These are phyloP conservation scores for Creontiades dilutus DNA, from an alignment of 2,888 invertebrate genomes.

Conservation along the genomic window DNA sequence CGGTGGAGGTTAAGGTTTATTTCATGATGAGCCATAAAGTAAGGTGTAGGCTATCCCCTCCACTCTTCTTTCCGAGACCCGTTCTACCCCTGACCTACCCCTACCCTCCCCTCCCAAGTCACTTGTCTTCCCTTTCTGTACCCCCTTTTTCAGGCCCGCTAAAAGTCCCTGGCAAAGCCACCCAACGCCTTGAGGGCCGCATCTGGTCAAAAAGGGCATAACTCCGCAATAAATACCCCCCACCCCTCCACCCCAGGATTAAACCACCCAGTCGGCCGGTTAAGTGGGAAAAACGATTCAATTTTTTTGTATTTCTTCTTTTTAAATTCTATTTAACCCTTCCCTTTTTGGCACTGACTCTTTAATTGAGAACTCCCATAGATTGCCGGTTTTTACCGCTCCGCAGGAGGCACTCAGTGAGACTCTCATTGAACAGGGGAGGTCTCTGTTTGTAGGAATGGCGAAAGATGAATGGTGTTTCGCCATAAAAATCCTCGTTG, in stretches of 20 bases:
- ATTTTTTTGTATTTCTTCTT: neutral
- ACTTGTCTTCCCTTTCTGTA: neutral
- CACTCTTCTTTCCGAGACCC: neutral
- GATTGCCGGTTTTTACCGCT: conserved; percentile 6
- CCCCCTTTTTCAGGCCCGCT: conserved; percentile 1
- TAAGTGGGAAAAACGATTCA: neutral
- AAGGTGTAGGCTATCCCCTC: conserved; percentile 41
- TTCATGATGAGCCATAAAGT: conserved; percentile 71
- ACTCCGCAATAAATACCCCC: conserved; percentile 34
- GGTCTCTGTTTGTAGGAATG: neutral
- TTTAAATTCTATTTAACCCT: conserved; percentile 22
- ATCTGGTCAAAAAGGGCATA: conserved; percentile 42
- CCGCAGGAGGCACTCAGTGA: neutral
- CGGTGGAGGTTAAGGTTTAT: conserved; percentile 58
- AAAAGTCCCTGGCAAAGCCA: neutral
- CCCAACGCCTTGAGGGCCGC: conserved; percentile 8
- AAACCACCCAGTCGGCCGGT: conserved; percentile 18
- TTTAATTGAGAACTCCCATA: conserved; percentile 29
- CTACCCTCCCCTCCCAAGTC: neutral
- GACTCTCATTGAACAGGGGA: neutral
- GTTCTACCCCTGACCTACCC: neutral
- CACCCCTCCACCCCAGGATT: neutral
- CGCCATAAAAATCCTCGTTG: conserved; percentile 39
- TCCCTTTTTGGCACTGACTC: conserved; percentile 32
- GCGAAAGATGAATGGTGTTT: conserved; percentile 28